Percentiles rank a stretch among this genome's conserved stretches.
These are phyloP conservation scores for Tapirus indicus DNA, from an alignment of 2,797 vertebrate species.

Conservation along the genomic window DNA sequence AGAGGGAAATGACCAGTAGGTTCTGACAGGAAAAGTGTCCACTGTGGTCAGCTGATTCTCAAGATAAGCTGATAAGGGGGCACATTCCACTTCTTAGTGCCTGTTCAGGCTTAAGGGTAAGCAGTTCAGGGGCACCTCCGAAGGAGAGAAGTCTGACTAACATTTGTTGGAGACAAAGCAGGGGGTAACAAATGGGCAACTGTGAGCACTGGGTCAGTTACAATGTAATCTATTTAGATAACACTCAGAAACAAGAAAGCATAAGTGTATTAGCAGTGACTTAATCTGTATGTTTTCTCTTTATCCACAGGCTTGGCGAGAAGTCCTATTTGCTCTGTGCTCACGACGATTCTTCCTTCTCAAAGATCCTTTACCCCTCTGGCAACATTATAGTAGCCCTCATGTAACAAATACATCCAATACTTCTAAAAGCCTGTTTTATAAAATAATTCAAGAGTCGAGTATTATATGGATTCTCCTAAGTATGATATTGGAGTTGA, in stretches of 20 bases:
- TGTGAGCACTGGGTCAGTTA: neutral
- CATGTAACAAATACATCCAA: neutral
- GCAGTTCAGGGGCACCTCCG: neutral
- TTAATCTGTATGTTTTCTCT: neutral
- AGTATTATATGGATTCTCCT: neutral
- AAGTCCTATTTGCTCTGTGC: neutral
- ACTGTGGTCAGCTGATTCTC: neutral
- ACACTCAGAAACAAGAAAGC: neutral
- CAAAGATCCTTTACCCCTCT: neutral
- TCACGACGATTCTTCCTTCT: neutral
- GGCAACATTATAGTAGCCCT: neutral
- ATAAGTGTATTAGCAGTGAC: neutral
- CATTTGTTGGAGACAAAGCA: neutral
- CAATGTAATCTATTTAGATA: neutral
- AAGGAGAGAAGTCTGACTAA: neutral
- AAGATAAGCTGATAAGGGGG: neutral
- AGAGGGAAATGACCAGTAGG: neutral
- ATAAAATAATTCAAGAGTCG: neutral
- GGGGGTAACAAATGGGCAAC: neutral
- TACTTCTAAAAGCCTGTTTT: neutral
- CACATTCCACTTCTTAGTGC: neutral
- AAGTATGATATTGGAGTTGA: neutral
- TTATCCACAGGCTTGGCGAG: neutral
- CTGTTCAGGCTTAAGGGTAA: neutral
- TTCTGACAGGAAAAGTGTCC: neutral